These are phyloP conservation scores for Phymorhynchus buccinoides DNA, from an alignment of 1,140 invertebrate genomes.

Conservation along the genomic window DNA sequence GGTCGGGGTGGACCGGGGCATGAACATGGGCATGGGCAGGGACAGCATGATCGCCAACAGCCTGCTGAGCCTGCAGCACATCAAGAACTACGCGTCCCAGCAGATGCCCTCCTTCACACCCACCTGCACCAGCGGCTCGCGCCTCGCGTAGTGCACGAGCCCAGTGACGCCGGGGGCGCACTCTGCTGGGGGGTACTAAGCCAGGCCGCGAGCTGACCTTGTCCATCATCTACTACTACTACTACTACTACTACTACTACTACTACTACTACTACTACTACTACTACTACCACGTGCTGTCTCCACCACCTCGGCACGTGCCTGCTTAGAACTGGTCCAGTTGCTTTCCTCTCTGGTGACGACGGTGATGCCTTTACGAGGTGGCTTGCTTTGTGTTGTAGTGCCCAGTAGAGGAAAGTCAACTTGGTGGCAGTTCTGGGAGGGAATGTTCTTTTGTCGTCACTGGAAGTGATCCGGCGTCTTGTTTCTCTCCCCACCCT, in stretches of 20 bases:
- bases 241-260: no score
- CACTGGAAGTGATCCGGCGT: no score
- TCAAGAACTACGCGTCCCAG: constrained; percentile 89
- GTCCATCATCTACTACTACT: no score
- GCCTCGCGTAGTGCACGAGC: constrained; percentile 51
- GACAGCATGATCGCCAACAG: constrained; percentile 90
- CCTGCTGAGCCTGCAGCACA: constrained; percentile 95
- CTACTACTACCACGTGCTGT: background rate
- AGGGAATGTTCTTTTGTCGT: no score
- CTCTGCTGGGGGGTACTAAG: constrained; percentile 33
- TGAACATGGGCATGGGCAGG: constrained; percentile 73
- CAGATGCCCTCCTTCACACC: constrained; percentile 68
- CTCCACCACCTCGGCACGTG: constrained; percentile 6
- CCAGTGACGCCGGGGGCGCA: constrained; percentile 21
- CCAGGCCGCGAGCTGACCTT: constrained; percentile 25
- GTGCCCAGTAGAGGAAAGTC: no score
- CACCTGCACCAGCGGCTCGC: constrained; percentile 56
- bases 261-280: no score
- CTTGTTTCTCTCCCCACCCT: no score
- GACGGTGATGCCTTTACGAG: no score
- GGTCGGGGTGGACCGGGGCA: constrained; percentile 61
- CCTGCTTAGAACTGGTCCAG: no score
- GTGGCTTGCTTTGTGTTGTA: no score
- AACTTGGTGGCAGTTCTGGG: no score
- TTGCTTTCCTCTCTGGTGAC: no score